Evolutionary conservation across 2,888 invertebrate genomes (phyloP).

Genomic region (Galerucella nymphaeae): DNA sequence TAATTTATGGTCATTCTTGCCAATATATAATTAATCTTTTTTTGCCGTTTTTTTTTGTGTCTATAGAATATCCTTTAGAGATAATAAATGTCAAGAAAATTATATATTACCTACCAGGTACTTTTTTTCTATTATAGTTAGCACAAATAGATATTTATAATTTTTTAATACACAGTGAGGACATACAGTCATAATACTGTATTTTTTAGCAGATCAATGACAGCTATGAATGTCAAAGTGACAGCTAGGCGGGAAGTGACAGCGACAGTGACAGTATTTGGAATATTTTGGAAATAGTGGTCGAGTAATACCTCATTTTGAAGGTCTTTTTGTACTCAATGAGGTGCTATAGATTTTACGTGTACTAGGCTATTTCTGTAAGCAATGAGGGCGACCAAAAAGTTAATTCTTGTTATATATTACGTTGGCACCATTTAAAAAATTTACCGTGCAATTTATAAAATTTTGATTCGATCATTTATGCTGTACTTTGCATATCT

Average conservation of each 20-base stretch:
- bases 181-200: too few relatives aligned
- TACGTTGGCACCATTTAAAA: conserved; percentile 4
- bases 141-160: neutral
- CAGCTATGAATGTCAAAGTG: too few relatives aligned
- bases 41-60: conserved; percentile 15
- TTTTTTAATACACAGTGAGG: too few relatives aligned
- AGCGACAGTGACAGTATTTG: too few relatives aligned
- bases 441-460: conserved; percentile 28
- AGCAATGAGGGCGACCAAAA: neutral
- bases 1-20: conserved; percentile 46
- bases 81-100: conserved; percentile 34
- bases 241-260: too few relatives aligned
- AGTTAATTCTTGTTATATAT: neutral
- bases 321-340: too few relatives aligned
- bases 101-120: conserved; percentile 24
- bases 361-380: neutral
- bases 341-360: too few relatives aligned
- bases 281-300: too few relatives aligned
- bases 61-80: conserved; percentile 23
- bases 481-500: conserved; percentile 45
- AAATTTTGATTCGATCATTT: conserved; percentile 25
- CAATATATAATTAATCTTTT: conserved; percentile 45
- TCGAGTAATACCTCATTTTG: too few relatives aligned
- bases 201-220: too few relatives aligned
- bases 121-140: neutral